Percentiles rank a stretch among this genome's conserved stretches.
Conservation (phyloP, 2,797 vertebrate species). For the Tenualosa thibaudeaui region DNA sequence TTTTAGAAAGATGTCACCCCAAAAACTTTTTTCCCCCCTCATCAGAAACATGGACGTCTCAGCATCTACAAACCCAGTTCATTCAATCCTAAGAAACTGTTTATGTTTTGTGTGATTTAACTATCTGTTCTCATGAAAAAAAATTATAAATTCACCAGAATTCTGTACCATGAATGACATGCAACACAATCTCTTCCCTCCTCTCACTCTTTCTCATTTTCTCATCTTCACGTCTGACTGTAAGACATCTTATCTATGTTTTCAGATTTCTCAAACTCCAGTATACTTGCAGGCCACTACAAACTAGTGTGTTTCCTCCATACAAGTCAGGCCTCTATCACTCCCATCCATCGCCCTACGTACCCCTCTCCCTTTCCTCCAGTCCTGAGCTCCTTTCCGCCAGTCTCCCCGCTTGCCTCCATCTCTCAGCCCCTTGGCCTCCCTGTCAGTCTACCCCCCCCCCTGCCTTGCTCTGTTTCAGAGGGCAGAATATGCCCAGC, state of each 20-base stretch:
- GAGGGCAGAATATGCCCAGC: conserved; percentile 12
- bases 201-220: background rate
- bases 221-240: background rate
- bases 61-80: background rate
- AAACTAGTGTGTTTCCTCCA: background rate
- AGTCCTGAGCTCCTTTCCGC: background rate
- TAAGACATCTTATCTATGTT: background rate
- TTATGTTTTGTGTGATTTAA: background rate
- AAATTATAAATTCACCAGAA: background rate
- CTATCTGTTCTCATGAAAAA: background rate
- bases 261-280: background rate
- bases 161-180: background rate
- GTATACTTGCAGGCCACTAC: background rate
- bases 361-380: background rate
- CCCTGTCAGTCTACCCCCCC: background rate
- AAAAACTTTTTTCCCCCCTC: background rate
- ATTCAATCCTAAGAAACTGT: background rate
- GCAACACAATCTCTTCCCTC: background rate
- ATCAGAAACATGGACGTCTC: too few relatives aligned
- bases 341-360: background rate
- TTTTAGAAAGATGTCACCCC: too few relatives aligned
- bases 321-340: background rate
- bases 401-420: background rate
- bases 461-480: conserved; percentile 5
- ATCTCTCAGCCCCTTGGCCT: background rate